Evolutionary conservation across 2,113 vertebrate genomes (phyloP), one percentile per base, ranked within the genome.

Genomic region (Nycticryphes semicollaris): DNA sequence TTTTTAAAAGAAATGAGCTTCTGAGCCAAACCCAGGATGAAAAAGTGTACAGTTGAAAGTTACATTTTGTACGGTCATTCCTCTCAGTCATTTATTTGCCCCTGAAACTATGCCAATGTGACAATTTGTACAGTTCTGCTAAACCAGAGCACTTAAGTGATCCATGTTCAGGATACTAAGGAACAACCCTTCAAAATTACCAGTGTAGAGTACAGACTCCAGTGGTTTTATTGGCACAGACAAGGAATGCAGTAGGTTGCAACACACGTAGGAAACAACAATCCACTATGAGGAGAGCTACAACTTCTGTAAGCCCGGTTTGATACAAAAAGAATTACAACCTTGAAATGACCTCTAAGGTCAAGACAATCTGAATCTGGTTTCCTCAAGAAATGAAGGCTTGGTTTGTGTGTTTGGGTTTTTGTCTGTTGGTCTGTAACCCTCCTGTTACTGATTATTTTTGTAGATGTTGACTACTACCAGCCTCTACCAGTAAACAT

Each of bases 211-310:
- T 21, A 31, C 13, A 43, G 13, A 28, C 12, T 83, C 3, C 28
- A 4, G 20, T 31, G 28, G 21, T 39, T 67, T 78, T 50, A 53
- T n/a, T 79, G 47, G 9, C 39, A 73, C 14, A 76, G 22, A 9
- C 17, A 73, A 43, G 5, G 19, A 72, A 63, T 30, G 17, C 10
- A 24, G 6, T 20, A 25, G 5, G 13, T 15, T 72, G 23, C 63
- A 87, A 68, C 1, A 14, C 21, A 35, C 5, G 3, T 19, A 56
- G 3, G 16, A 7, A 93, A 41, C 3, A 80, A 14, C 13, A 87
- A 57, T 20, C 25, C 6, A 4, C 20, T 43, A 8, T 0, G 0
- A 83, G 48, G 15, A 76, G 45, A 70, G 14, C 5, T 33, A 12
- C 0, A 7, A 20, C 3, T 53, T 84, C 59, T 48, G 22, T 35